Percentiles rank a stretch among this genome's conserved stretches.
Evolutionary conservation across 2,888 invertebrate species (phyloP).

Genomic region (Nomada ruficornis): DNA sequence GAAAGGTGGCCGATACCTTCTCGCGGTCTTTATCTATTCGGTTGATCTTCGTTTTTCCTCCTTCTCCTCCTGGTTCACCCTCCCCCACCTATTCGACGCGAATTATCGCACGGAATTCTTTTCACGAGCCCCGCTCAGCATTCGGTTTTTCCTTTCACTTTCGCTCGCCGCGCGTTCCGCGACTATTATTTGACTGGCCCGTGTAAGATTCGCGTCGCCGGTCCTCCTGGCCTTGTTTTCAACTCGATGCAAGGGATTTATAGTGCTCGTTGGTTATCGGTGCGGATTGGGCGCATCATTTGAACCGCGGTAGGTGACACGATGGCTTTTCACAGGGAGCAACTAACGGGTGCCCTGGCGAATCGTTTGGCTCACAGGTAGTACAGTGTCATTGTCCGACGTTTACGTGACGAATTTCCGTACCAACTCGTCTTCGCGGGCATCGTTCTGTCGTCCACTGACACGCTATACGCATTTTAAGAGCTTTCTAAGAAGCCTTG

Average conservation of each 20-base stretch:
- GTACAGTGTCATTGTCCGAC: constrained; percentile 67
- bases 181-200: constrained; percentile 24
- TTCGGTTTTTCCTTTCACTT: constrained; percentile 62
- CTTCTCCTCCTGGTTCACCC: background rate
- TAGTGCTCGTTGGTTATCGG: background rate
- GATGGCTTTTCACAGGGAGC: constrained; percentile 24
- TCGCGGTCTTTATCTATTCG: constrained; percentile 29
- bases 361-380: constrained; percentile 59
- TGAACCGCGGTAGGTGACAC: constrained; percentile 41
- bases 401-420: constrained; percentile 78
- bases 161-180: constrained; percentile 54
- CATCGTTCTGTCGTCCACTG: constrained; percentile 63
- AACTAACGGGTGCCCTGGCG: constrained; percentile 55
- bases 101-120: constrained; percentile 61
- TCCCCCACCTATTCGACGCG: constrained; percentile 1
- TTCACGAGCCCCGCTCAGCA: constrained; percentile 57
- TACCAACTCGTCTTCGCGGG: constrained; percentile 41
- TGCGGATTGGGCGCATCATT: background rate
- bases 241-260: background rate
- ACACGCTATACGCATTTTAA: constrained; percentile 80
- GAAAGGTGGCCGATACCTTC: constrained; percentile 52
- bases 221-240: background rate
- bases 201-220: constrained; percentile 43
- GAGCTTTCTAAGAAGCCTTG: constrained; percentile 76
- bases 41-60: constrained; percentile 40